Base-by-base conservation (phyloP, 1,140 invertebrate species). In the Latrodectus geometricus region DNA sequence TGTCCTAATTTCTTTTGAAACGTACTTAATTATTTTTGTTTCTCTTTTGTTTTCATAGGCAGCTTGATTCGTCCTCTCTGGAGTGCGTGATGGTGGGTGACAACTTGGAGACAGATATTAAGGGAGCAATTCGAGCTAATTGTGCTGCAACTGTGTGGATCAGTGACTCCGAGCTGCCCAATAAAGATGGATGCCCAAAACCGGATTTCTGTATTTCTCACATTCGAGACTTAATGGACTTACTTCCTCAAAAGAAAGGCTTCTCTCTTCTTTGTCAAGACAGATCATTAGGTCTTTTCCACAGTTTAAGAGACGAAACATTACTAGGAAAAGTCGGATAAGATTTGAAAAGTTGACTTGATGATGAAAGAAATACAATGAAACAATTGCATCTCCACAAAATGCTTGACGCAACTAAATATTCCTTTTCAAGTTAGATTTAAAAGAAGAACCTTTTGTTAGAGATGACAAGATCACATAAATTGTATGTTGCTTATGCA, bases 31-130 rank as follows among this genome's bases (percentile, higher is more conserved):
- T 61, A 61, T 4, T 8, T 61, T 61, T 8, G 5, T 8, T 61
- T 61, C 54, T 61, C 8, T 61, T 61, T 14, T 17, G 54, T 61
- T 61, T 61, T 35, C 35, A 3, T 8, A 93, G 94, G 89, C 93
- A 92, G 89, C 93, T 96, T 56, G 92, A 93, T 84, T 94, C 96
- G 11, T 92, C 93, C 88, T 94, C 95, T 0, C 90, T 93, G 20
- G 93, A 94, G 88, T 96, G 95, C 91, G 93, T 96, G 88, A 96
- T 97, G 95, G 94, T 97, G 88, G 96, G 96, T 12, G 96, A 96
- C 89, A 96, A 95, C 90, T 90, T 96, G 86, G 95, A 96, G 90
- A 96, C 95, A 12, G 96, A 96, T 91, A 96, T 97, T 88, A 92
- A 88, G n/a, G 96, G 96, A 72, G 95, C 95, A 50, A 94, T 94